Conservation (phyloP, 2,113 vertebrate genomes). For the Eulemur rufifrons region DNA sequence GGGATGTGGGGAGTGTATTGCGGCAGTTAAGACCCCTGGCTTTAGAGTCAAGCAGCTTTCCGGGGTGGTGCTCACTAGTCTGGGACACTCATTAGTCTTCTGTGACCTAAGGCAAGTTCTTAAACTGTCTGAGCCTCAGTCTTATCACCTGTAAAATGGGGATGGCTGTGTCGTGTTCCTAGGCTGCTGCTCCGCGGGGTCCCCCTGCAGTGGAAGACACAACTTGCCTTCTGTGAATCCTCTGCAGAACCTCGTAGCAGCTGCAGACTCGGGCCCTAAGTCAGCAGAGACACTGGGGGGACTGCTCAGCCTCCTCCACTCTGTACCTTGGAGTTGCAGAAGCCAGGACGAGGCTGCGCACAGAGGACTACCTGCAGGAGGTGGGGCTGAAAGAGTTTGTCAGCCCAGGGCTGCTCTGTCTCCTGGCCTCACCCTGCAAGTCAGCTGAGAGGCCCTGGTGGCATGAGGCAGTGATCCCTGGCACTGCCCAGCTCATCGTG, state of each 20-base stretch:
- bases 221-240: neutral
- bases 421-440: neutral
- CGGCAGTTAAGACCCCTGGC: neutral
- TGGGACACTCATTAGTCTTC: neutral
- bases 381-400: neutral
- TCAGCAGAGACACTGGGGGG: neutral
- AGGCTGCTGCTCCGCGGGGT: rapidly evolving
- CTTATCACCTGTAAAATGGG: neutral
- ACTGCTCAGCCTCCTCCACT: neutral
- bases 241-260: neutral
- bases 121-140: neutral
- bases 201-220: neutral
- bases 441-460: neutral
- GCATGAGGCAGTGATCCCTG: neutral
- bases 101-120: neutral
- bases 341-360: neutral
- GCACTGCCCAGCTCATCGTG: neutral
- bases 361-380: neutral
- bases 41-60: neutral
- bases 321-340: neutral
- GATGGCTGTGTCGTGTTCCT: neutral
- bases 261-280: neutral
- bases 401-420: neutral
- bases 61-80: neutral
- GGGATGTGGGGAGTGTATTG: too few relatives aligned